Evolutionary conservation across 92 coral and sea anemone species (phyloP).

Genomic region (Nematostella vectensis): DNA sequence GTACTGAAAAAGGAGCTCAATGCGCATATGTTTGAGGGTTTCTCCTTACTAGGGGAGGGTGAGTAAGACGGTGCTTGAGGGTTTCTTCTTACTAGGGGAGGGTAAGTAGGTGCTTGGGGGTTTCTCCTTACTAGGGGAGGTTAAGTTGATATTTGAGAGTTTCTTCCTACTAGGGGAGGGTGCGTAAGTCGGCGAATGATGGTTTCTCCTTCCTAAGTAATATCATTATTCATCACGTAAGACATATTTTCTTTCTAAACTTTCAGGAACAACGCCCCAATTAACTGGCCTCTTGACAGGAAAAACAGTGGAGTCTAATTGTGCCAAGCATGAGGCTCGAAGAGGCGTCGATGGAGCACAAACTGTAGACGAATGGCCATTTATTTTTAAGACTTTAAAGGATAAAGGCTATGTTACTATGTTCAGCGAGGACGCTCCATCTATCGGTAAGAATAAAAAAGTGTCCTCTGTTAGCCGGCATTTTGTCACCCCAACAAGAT

Average conservation of each 20-base stretch:
- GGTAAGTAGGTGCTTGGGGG: too few species aligned
- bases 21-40: slow-evolving; percentile 40
- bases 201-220: too few species aligned
- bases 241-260: too few species aligned
- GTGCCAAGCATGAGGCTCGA: slow-evolving; percentile 34
- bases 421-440: slow-evolving; percentile 48
- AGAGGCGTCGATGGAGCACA: slow-evolving; percentile 30
- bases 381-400: slow-evolving; percentile 41
- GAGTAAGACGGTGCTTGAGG: too few species aligned
- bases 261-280: slow-evolving; percentile 49
- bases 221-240: too few species aligned
- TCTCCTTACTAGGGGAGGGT: slow-evolving; percentile 53
- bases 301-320: slow-evolving; percentile 37
- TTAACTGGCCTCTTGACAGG: slow-evolving; percentile 60
- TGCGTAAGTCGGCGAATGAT: too few species aligned
- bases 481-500: too few species aligned
- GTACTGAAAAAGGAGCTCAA: slow-evolving; percentile 38
- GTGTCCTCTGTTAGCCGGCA: too few species aligned
- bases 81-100: too few species aligned
- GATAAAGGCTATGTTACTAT: slow-evolving; percentile 52
- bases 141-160: too few species aligned
- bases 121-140: too few species aligned
- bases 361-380: slow-evolving; percentile 49
- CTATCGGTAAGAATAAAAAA: slow-evolving; percentile 16
- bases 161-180: too few species aligned